These are phyloP conservation scores for Coracopsis vasa DNA, from an alignment of 2,113 vertebrate species.

Conservation along the genomic window DNA sequence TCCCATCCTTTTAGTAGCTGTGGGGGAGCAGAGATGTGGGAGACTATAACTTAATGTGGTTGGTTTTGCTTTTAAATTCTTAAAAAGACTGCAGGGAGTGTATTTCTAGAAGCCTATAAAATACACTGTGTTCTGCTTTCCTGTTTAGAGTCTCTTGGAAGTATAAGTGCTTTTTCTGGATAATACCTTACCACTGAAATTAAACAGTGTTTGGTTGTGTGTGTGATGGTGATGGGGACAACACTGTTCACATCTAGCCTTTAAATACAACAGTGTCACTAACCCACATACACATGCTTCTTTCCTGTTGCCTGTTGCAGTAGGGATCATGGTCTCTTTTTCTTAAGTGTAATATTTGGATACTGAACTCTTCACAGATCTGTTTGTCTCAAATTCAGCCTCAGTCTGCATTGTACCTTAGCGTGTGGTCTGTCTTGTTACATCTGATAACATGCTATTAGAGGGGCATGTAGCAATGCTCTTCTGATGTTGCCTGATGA, in stretches of 20 bases:
- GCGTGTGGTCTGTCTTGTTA: not conserved
- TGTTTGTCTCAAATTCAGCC: not conserved
- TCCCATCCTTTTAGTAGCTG: not conserved
- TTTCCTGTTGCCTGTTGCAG: not conserved
- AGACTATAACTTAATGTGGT: not conserved
- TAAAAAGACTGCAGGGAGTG: not conserved
- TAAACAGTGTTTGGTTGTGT: not conserved
- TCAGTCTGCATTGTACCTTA: not conserved
- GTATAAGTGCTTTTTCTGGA: not conserved
- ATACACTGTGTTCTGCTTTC: not conserved
- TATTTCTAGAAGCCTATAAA: not conserved
- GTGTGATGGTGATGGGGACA: not conserved
- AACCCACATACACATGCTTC: accelerated
- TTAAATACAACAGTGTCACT: not conserved
- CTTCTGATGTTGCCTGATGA: not conserved
- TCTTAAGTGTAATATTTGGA: not conserved
- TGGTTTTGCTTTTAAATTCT: conserved; percentile 1
- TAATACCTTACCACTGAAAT: not conserved
- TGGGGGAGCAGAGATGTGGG: not conserved
- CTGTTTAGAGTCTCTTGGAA: not conserved
- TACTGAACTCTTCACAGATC: not conserved
- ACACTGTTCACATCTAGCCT: not conserved
- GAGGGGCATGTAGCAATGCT: not conserved
- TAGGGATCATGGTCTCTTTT: not conserved
- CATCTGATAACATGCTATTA: not conserved